phyloP scores from a whole-genome alignment of 2,888 invertebrate species.

The Suillia variegata region DNA sequence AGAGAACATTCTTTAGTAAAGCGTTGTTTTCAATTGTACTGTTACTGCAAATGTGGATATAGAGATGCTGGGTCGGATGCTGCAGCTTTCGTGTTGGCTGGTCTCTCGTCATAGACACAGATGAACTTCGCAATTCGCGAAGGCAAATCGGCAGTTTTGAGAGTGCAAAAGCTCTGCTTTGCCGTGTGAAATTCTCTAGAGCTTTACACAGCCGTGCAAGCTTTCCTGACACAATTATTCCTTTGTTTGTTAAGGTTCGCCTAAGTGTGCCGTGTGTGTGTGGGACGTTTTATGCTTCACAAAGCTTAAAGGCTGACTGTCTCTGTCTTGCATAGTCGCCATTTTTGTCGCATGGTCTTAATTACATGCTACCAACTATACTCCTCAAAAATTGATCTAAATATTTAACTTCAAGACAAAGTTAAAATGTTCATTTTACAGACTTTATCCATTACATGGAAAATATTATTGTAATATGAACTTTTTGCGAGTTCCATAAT shows the following conservation, averaged over 20 bases:
- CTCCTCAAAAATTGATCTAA: too few species aligned
- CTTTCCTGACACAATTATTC: constrained; percentile 1
- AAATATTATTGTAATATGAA: too few species aligned
- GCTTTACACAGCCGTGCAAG: background rate
- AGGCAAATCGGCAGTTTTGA: background rate
- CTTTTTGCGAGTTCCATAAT: too few species aligned
- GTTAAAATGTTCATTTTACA: too few species aligned
- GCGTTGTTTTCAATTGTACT: constrained; percentile 23
- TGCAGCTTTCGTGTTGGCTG: background rate
- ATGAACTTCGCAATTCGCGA: background rate
- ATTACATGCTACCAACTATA: too few species aligned
- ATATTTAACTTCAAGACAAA: too few species aligned
- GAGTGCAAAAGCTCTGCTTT: background rate
- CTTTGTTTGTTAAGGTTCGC: background rate
- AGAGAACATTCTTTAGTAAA: constrained; percentile 10
- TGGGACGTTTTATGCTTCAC: background rate
- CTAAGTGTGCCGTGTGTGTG: background rate
- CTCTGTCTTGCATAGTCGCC: too few species aligned
- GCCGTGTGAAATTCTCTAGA: background rate
- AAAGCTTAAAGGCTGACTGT: too few species aligned
- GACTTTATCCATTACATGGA: too few species aligned
- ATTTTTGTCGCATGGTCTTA: too few species aligned
- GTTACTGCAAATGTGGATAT: background rate
- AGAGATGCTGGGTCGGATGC: background rate
- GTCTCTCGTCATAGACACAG: background rate